Percentiles rank a stretch among this genome's conserved stretches.
phyloP scores from a whole-genome alignment of 2,888 invertebrate species.

The Rhingia rostrata region DNA sequence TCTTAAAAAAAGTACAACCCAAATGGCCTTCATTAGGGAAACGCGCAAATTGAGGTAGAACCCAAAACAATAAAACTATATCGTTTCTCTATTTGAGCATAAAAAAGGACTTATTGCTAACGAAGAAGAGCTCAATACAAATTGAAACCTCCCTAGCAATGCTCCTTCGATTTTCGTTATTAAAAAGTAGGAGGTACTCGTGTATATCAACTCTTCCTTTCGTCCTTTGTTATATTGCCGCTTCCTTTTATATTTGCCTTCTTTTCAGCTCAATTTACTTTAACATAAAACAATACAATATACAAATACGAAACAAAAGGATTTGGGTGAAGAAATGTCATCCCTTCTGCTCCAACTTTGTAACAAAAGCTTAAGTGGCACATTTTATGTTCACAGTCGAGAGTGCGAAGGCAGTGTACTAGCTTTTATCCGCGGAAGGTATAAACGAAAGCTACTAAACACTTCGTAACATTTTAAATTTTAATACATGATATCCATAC shows the following conservation, averaged over 20 bases:
- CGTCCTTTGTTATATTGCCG: background rate
- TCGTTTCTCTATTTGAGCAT: slow-evolving; percentile 62
- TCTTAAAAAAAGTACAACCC: slow-evolving; percentile 23
- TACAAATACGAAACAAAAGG: slow-evolving; percentile 28
- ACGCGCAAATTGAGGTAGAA: slow-evolving; percentile 65
- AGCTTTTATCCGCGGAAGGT: slow-evolving; percentile 46
- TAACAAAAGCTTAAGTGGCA: slow-evolving; percentile 23
- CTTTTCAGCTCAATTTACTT: slow-evolving; percentile 36
- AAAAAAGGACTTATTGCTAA: slow-evolving; percentile 51
- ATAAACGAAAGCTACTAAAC: slow-evolving; percentile 65
- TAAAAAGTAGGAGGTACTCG: slow-evolving; percentile 58
- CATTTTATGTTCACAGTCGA: slow-evolving; percentile 19
- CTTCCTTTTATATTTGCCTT: slow-evolving; percentile 1
- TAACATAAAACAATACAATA: slow-evolving; percentile 53
- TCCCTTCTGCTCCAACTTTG: background rate
- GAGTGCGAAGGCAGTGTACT: slow-evolving; percentile 39
- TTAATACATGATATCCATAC: slow-evolving; percentile 42
- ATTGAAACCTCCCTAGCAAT: slow-evolving; percentile 38
- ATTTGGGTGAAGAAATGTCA: background rate
- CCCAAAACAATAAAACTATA: slow-evolving; percentile 66
- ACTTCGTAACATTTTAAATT: slow-evolving; percentile 63
- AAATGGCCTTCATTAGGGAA: slow-evolving; percentile 63
- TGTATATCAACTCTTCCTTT: slow-evolving; percentile 28
- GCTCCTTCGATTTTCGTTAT: slow-evolving; percentile 58
- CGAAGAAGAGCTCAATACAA: slow-evolving; percentile 22